Base-by-base conservation (phyloP, 2,888 invertebrate genomes). In the Willowsia nigromaculata region DNA sequence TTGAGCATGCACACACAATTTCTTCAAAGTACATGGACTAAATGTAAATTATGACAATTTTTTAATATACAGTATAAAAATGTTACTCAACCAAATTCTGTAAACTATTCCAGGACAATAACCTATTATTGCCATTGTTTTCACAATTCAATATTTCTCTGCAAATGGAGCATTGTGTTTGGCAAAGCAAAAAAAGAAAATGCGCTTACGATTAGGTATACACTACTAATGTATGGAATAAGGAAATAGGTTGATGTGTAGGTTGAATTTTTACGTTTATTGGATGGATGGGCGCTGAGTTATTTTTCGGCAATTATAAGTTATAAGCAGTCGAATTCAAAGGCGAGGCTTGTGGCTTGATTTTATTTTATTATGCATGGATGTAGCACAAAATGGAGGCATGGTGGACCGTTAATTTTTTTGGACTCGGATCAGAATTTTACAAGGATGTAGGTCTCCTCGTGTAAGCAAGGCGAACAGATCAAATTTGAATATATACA, bases 391-490 rank as follows among this genome's bases (percentile, higher is more conserved):
- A 74, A 62, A 30, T 83, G 68, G 82, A 65, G 50, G 50, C 82
- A 83, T 71, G 84, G 85, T 76, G 76, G 85, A 85, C 85, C 76
- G 85, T 85, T 85, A 85, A 85, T 47, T 81, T 81, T 85, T 85
- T 85, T 85, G 85, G 85, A 85, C 76, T 74, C 76, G 59, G 76
- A 85, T 85, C 85, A 85, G 85, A 59, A 85, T 85, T 83, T 85
- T 59, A 74, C 85, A 85, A 85, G 85, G 85, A 85, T 85, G 59
- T 85, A 76, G 76, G 85, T 85, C 76, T 85, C 74, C 85, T 74
- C 85, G 74, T 85, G 85, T 33, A 85, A 40, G 53, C 56, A 85
- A 74, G 76, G 76, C 43, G 25, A 74, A 47, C 59, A 22, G n/a
- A 74, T 74, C 40, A 43, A 85, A 85, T 85, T 85, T 85, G 85